Percentiles rank a stretch among this genome's conserved stretches.
Evolutionary conservation across 2,113 vertebrate species (phyloP).

Genomic region (Pimephales promelas): DNA sequence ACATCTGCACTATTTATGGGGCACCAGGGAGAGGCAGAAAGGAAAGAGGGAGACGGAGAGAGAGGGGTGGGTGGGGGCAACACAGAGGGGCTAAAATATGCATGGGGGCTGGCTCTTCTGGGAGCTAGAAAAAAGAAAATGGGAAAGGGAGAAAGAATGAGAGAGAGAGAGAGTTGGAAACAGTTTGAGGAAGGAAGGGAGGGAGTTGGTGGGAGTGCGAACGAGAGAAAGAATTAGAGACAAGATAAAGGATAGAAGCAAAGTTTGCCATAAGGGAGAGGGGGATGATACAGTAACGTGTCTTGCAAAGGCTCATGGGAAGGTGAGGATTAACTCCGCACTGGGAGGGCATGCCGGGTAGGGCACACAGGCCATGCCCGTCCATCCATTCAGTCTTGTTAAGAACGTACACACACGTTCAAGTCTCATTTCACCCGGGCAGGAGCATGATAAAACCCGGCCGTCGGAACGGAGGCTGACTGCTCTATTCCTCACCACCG

Average conservation of each 20-base stretch:
- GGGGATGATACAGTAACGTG: slow-evolving; percentile 66
- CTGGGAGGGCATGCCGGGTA: slow-evolving; percentile 60
- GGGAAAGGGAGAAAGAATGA: slow-evolving; percentile 52
- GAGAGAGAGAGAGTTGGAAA: slow-evolving; percentile 55
- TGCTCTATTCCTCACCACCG: slow-evolving; percentile 8
- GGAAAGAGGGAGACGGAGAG: slow-evolving; percentile 58
- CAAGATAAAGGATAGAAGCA: slow-evolving; percentile 38
- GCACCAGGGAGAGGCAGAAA: slow-evolving; percentile 75
- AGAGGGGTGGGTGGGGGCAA: slow-evolving; percentile 43
- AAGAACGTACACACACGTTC: slow-evolving; percentile 54
- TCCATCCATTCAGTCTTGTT: slow-evolving; percentile 73
- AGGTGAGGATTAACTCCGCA: slow-evolving; percentile 40
- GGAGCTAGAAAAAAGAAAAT: slow-evolving; percentile 52
- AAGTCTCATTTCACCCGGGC: slow-evolving; percentile 46
- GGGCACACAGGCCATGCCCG: slow-evolving; percentile 63
- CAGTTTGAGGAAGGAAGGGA: slow-evolving; percentile 44
- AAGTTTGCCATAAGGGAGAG: slow-evolving; percentile 48
- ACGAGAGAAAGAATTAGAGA: slow-evolving; percentile 49
- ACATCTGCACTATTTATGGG: slow-evolving; percentile 84
- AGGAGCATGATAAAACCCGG: slow-evolving; percentile 59
- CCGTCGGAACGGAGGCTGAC: not conserved
- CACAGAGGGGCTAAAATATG: slow-evolving; percentile 56
- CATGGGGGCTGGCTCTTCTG: slow-evolving; percentile 56
- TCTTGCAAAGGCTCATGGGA: slow-evolving; percentile 64
- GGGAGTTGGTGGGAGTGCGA: slow-evolving; percentile 34